A percentile compares a stretch with the other conserved stretches of the same genome.
phyloP scores from a whole-genome alignment of 2,113 vertebrate species.

The Myrmophylax atrothorax region DNA sequence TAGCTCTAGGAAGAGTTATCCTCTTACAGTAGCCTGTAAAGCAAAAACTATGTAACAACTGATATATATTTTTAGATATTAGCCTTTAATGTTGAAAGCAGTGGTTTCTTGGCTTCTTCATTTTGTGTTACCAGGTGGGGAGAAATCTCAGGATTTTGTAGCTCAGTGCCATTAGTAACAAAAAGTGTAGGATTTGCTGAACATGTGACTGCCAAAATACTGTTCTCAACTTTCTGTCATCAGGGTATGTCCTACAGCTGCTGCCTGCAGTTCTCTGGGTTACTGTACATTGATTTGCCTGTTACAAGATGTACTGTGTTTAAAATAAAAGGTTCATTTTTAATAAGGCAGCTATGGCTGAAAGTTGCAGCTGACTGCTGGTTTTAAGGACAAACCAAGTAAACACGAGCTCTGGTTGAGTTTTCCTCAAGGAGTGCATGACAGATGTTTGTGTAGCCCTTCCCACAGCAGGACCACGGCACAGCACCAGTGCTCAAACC shows the following conservation, averaged over 20 bases:
- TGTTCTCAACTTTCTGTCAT: constrained; percentile 16
- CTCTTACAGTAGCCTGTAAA: neutral
- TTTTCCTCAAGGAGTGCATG: neutral
- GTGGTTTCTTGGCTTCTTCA: neutral
- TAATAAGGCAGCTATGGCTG: neutral
- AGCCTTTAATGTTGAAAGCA: neutral
- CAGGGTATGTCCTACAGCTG: constrained; percentile 38
- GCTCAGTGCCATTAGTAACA: neutral
- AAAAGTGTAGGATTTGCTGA: neutral
- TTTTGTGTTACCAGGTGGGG: neutral
- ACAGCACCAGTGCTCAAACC: neutral
- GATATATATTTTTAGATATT: neutral
- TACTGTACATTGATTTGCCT: constrained; percentile 41
- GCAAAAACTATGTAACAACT: neutral
- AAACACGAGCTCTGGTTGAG: neutral
- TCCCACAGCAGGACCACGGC: neutral
- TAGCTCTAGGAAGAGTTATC: neutral
- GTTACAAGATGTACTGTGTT: constrained; percentile 55
- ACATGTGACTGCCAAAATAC: constrained; percentile 8
- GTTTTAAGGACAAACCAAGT: neutral
- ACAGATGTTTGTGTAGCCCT: constrained; percentile 7
- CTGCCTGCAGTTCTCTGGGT: neutral
- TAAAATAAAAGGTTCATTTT: constrained; percentile 34
- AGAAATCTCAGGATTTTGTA: neutral
- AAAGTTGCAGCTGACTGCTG: neutral